Base-by-base conservation (phyloP, 1,140 invertebrate species). In the Bombus confusus region DNA sequence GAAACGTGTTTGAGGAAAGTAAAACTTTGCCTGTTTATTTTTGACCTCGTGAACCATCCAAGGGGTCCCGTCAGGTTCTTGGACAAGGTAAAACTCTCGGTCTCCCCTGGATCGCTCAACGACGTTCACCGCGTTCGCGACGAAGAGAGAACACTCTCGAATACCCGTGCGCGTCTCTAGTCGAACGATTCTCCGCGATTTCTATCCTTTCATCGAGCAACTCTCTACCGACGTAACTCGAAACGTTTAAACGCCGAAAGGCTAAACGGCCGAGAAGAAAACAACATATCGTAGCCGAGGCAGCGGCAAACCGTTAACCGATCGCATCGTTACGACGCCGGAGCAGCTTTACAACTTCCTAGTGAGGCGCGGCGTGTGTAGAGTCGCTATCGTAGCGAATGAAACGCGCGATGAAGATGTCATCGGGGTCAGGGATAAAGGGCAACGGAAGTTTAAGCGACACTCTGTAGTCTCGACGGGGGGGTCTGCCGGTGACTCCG, bases 21-120 rank as follows among this genome's bases (percentile, higher is more conserved):
- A 90, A 80, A 87, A 86, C 66, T 66, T 31, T 73, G 80, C 64
- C 76, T 93, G 88, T 93, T 93, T 93, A 93, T 93, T 91, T 91
- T 91, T 91, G 87, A 92, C 89, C 88, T 90, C 77, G 69, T 82
- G 84, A 86, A 86, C 84, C 69, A 73, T 86, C 62, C 75, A 39
- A 89, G 69, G 86, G 85, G 47, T 72, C 71, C 82, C 82, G 41
- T 59, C 73, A 75, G 79, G 76, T 83, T 77, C 74, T 78, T 47
- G 81, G 83, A 41, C 86, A 80, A 85, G 84, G 69, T 87, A 83
- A 88, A 74, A 72, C 28, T 43, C 47, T 37, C 73, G 77, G 3
- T 75, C 80, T 74, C 39, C 72, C 64, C 66, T 37, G 69, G 79
- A 41, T 82, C 74, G 68, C 39, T 59, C 41, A n/a, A 52, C 73